Evolutionary conservation across 1,140 invertebrate genomes (phyloP).

Genomic region (Aphaenogaster floridana): DNA sequence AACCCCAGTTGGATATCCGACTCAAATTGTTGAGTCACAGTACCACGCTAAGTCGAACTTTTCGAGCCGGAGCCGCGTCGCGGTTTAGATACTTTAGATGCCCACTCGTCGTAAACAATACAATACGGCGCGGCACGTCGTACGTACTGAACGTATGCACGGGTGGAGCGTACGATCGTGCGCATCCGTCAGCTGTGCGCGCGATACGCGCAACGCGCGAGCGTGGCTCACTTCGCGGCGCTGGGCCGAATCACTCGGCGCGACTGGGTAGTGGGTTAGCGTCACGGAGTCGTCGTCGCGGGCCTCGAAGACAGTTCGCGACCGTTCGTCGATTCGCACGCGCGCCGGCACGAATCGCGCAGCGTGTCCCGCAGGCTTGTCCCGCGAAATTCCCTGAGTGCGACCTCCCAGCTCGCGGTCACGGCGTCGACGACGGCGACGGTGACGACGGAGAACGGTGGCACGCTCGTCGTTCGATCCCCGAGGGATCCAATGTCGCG

Average conservation of each 20-base stretch:
- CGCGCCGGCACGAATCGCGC: neutral
- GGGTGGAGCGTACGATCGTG: neutral
- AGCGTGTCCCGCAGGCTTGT: no score
- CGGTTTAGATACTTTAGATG: neutral
- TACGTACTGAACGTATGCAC: neutral
- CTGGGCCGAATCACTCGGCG: neutral
- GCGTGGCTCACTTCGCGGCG: slow-evolving; percentile 51
- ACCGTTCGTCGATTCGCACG: neutral
- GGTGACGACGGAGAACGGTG: neutral
- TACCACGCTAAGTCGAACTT: no score
- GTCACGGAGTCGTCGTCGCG: slow-evolving; percentile 41
- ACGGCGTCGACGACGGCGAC: neutral
- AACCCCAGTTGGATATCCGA: no score
- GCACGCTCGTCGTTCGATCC: slow-evolving; percentile 42
- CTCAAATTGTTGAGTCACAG: no score
- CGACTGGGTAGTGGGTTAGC: slow-evolving; percentile 34
- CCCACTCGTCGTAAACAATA: slow-evolving; percentile 12
- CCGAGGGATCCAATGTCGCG: slow-evolving; percentile 37
- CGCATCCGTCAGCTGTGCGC: slow-evolving; percentile 70
- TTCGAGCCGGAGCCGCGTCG: neutral
- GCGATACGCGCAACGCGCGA: neutral
- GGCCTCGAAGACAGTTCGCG: slow-evolving; percentile 16
- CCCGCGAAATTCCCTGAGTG: neutral
- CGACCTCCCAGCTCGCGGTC: no score
- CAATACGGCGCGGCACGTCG: neutral